Base-by-base conservation (phyloP, 2,113 vertebrate species). In the Vanacampus margaritifer region DNA sequence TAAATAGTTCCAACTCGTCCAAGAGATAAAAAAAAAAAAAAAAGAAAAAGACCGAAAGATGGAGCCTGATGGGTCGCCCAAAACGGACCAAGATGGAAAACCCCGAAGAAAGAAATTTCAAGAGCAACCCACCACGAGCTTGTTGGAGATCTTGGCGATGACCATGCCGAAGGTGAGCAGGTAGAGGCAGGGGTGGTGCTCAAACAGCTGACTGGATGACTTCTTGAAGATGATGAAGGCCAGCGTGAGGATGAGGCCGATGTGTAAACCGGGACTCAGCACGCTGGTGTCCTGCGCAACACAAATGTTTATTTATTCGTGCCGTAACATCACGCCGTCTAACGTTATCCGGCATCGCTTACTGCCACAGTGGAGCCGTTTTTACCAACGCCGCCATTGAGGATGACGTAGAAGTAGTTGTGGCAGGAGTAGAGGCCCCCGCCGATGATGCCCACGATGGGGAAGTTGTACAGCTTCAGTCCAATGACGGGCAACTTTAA, bases 291-390 rank as follows among this genome's bases (percentile, higher is more conserved):
- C 97, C 97, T 99, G 78, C 68, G 36, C 14, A 3, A 36, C 2
- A 17, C 2, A 12, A 23, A 23, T 23, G 12, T 3, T 24, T 24
- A 14, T 21, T 36, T 6, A 28, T 28, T 35, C 12, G 26, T 6
- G 23, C 14, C 5, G 12, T 32, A 17, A 14, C 62, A 4, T 39
- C 6, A 21, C 48, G 26, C 0, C 26, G 3, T 62, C 11, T 3
- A 2, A 17, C 2, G 3, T 9, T 19, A 16, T 19, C 5, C 26
- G 0, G 14, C 26, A 17, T 4, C 11, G 81, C 95, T 95, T 93
- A 98, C 96, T 73, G 96, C 97, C 73, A 97, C 94, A 1, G 96
- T 98, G 45, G 97, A 98, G 84, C 96, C 96, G 50, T 98, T 98
- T 84, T 98, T 98, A 70, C 97, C 96, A 36, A 97, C 93, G 6